Percentiles rank a stretch among this genome's conserved stretches.
Evolutionary conservation across 30 jellyfish, hydroid and myxozoan species (phyloP).

Genomic region (Nemopilema nomurai): DNA sequence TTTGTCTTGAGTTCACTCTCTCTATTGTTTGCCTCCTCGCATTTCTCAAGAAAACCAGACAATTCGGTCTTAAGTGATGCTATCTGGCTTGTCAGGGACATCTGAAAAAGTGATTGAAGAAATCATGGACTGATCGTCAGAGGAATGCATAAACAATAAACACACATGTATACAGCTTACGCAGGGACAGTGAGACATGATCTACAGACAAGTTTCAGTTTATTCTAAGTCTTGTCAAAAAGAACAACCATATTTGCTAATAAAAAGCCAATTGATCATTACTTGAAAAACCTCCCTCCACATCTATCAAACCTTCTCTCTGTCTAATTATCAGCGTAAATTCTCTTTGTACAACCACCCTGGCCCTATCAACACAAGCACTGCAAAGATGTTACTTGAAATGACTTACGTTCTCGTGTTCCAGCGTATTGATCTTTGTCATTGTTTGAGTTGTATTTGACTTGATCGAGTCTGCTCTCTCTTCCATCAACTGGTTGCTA

Average conservation of each 20-base stretch:
- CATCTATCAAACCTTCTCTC: too few species aligned
- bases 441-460: slow-evolving; percentile 70
- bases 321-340: too few species aligned
- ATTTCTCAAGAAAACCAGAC: slow-evolving; percentile 26
- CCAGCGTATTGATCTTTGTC: slow-evolving; percentile 60
- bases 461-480: slow-evolving; percentile 79
- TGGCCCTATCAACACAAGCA: too few species aligned
- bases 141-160: too few species aligned
- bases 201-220: too few species aligned
- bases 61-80: slow-evolving; percentile 23
- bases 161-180: too few species aligned
- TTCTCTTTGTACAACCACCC: too few species aligned
- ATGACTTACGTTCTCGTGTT: slow-evolving; percentile 73
- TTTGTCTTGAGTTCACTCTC: slow-evolving; percentile 44
- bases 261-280: too few species aligned
- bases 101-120: not conserved
- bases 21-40: slow-evolving; percentile 31
- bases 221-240: too few species aligned
- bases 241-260: too few species aligned
- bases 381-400: not conserved
- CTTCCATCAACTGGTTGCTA: slow-evolving; percentile 80
- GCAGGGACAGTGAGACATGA: too few species aligned
- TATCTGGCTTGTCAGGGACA: slow-evolving; percentile 35
- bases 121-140: not conserved
- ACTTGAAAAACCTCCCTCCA: too few species aligned